Evolutionary conservation across 1,140 invertebrate species (phyloP).

Genomic region (Brachionus calyciflorus): DNA sequence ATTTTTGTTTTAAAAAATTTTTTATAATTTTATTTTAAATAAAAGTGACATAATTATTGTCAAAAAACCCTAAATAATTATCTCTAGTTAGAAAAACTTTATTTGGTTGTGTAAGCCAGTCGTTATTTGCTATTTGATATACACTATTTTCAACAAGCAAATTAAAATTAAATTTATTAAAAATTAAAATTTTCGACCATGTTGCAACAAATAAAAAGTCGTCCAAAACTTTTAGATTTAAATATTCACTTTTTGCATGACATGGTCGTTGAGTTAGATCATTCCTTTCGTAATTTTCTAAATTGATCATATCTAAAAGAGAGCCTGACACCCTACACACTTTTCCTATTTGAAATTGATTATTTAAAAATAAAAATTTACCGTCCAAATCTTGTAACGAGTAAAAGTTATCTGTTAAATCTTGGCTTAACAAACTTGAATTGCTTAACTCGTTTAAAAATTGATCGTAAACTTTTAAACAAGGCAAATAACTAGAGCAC

Average conservation of each 20-base stretch:
- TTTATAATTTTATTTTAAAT: too few species aligned
- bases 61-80: conserved; percentile 21
- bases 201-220: conserved; percentile 20
- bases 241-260: conserved; percentile 2
- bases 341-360: conserved; percentile 19
- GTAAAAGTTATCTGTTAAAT: not conserved
- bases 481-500: not conserved
- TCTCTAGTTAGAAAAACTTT: conserved; percentile 10
- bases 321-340: not conserved
- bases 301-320: not conserved
- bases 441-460: not conserved
- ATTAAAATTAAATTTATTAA: not conserved
- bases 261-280: not conserved
- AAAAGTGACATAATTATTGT: not conserved
- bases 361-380: not conserved
- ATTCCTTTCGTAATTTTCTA: not conserved
- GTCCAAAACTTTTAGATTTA: not conserved
- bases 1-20: not conserved
- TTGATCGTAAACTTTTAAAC: not conserved
- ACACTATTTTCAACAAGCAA: not conserved
- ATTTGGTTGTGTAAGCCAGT: not conserved
- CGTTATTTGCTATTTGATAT: not conserved
- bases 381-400: not conserved
- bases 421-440: not conserved
- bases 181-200: not conserved